Evolutionary conservation across 35 echinoderm and acorn worm genomes (phyloP), one percentile per base, ranked within the genome.

Genomic region (Amphiura filiformis): DNA sequence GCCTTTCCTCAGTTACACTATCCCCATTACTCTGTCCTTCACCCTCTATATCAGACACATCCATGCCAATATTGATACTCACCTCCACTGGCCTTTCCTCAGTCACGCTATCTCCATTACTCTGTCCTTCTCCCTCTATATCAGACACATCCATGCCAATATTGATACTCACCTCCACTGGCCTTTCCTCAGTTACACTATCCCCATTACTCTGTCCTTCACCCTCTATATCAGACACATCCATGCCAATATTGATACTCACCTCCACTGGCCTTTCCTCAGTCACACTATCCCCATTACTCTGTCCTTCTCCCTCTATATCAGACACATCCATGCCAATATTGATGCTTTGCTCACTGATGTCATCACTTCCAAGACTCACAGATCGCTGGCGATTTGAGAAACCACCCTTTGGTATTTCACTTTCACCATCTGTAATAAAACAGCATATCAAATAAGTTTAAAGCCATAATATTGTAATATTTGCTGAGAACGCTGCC

Each of bases 71-170:
- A n/a, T n/a, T n/a, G n/a, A n/a, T 20, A 11, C 44, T 52, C 20
- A 52, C 44, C 44, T 52, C 44, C 7, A 52, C 44, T 52, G 44
- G 44, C 20, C 44, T 52, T 20, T 52, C 77, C 28, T 32, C 31
- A 35, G 77, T 33, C 22, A 33, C 34, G 22, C 30, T 82, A 28
- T 83, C 80, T 32, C 15, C n/a, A 35, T 90, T 82, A 39, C 70
- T 83, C 1, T 80, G 77, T 9, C 86, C 87, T 78, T 96, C 90
- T 2, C 81, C 91, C 35, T 93, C 91, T 28, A 92, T 87, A 76
- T 96, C 94, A 11, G 94, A 96, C 32, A 96, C 94, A 84, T 86
- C 87, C 94, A 96, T 96, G 30, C 91, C 94, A 86, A 93, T 79
- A 57, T 92, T 88, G 30, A 96, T 81, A 56, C 44, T 52, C 20